Base-by-base conservation (phyloP, 2,113 vertebrate species). In the Grammomys dolichurus region DNA sequence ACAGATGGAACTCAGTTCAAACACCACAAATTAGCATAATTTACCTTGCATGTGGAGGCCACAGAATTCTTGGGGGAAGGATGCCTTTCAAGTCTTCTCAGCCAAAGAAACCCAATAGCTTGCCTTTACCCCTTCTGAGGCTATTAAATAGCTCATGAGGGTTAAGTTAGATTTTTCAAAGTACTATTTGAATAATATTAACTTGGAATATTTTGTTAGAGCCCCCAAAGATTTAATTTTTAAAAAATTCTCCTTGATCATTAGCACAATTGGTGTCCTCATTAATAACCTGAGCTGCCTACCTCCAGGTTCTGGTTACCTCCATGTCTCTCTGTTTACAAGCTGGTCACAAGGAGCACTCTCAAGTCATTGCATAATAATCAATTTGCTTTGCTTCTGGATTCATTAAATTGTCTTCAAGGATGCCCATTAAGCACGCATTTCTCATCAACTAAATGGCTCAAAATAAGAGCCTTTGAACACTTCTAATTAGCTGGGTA, bases 391-490 rank as follows among this genome's bases (percentile, higher is more conserved):
- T 98, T 98, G 96, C 97, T 98, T 98, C 96, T 94, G 97, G 97
- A 98, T 98, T 99, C 97, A 98, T 98, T 98, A 98, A 98, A 98
- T 96, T 98, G 96, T 98, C 98, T 98, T 97, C 70, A 65, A 98
- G 96, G 95, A 97, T 98, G 97, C 95, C 97, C 91, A 98, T 98
- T 98, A 98, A 98, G 95, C 10, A 94, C 97, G 98, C 97, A 98
- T 98, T 98, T 96, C 98, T 98, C 98, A 98, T 98, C 98, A 98
- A 97, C 98, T 98, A 98, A 98, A 97, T 98, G 94, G 95, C 98
- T 98, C 97, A 98, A 97, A 98, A 98, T 98, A 96, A 98, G 96
- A 96, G 97, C 89, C 98, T 98, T 98, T 95, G 96, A 98, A 98
- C 84, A 95, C 77, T 98, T 98, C 97, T 98, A 98, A 98, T 98